Evolutionary conservation across 2,888 invertebrate genomes (phyloP).

Genomic region (Parnassius mnemosyne): DNA sequence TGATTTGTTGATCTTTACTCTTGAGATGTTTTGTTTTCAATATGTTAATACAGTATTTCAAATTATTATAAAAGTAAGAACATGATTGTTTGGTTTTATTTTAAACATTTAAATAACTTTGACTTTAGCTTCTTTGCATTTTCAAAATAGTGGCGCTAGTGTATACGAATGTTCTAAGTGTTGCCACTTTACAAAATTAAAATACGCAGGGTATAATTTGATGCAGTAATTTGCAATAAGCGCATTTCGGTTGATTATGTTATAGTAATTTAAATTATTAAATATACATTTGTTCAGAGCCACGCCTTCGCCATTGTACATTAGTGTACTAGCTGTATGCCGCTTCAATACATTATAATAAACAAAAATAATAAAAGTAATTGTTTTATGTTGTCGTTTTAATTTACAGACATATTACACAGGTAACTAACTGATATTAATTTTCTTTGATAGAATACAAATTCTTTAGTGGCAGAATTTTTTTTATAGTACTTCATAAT

Average conservation of each 20-base stretch:
- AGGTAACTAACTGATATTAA: too few relatives aligned
- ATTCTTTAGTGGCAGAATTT: too few relatives aligned
- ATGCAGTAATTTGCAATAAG: constrained; percentile 29
- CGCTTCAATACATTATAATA: constrained; percentile 73
- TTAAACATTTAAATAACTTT: constrained; percentile 24
- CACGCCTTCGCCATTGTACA: constrained; percentile 60
- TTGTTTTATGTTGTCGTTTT: constrained; percentile 66
- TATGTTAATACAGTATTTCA: constrained; percentile 12
- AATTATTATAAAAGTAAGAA: constrained; percentile 25
- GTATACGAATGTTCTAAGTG: constrained; percentile 39
- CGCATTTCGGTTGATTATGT: constrained; percentile 31
- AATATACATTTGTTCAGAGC: constrained; percentile 32
- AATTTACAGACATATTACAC: constrained; percentile 32
- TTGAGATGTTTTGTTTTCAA: constrained; percentile 26
- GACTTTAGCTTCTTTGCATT: constrained; percentile 11
- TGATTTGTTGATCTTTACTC: constrained; percentile 38
- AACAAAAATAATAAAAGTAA: constrained; percentile 75
- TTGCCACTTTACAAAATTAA: constrained; percentile 33
- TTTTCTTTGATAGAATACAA: too few relatives aligned
- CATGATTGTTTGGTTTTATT: constrained; percentile 24
- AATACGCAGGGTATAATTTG: background rate
- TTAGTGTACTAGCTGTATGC: constrained; percentile 70
- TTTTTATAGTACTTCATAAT: too few relatives aligned
- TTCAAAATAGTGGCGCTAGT: constrained; percentile 32
- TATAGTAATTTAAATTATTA: constrained; percentile 15